A percentile compares a stretch with the other conserved stretches of the same genome.
phyloP scores from a whole-genome alignment of 1,140 invertebrate genomes.

The Oscheius sp. region DNA sequence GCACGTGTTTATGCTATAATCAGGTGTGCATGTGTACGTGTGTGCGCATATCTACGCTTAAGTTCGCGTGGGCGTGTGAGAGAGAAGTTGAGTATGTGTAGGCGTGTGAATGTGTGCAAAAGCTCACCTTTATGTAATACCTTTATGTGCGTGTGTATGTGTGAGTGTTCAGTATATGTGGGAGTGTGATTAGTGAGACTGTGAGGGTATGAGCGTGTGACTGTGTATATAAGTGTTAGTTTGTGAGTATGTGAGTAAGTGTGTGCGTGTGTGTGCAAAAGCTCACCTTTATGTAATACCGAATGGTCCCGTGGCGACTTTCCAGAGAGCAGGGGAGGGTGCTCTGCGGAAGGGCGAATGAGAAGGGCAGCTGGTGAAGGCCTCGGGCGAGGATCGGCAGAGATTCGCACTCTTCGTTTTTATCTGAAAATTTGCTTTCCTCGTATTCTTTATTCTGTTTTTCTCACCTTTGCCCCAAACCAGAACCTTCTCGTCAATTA shows the following conservation, averaged over 20 bases:
- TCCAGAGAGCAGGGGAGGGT: slow-evolving; percentile 78
- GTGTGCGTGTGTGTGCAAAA: neutral
- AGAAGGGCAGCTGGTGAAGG: slow-evolving; percentile 74
- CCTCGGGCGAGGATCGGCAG: slow-evolving; percentile 69
- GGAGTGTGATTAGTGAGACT: too few relatives aligned
- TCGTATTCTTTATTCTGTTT: too few relatives aligned
- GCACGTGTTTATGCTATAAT: too few relatives aligned
- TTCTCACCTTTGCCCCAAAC: slow-evolving; percentile 79
- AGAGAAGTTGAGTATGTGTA: too few relatives aligned
- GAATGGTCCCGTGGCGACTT: slow-evolving; percentile 74
- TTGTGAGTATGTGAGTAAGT: too few relatives aligned
- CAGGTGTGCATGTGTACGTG: too few relatives aligned
- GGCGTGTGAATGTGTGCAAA: neutral
- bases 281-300: slow-evolving; percentile 62
- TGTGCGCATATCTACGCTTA: too few relatives aligned
- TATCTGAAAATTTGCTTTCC: slow-evolving; percentile 38
- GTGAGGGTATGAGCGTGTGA: too few relatives aligned
- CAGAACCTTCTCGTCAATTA: slow-evolving; percentile 74
- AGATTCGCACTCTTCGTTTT: slow-evolving; percentile 44
- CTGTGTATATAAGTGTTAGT: neutral
- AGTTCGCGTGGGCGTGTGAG: neutral
- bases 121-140: slow-evolving; percentile 58
- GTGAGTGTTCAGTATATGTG: too few relatives aligned
- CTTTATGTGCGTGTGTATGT: too few relatives aligned
- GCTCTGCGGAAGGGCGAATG: slow-evolving; percentile 76